phyloP scores from a whole-genome alignment of 2,797 vertebrate genomes.

The Etheostoma perlongum region DNA sequence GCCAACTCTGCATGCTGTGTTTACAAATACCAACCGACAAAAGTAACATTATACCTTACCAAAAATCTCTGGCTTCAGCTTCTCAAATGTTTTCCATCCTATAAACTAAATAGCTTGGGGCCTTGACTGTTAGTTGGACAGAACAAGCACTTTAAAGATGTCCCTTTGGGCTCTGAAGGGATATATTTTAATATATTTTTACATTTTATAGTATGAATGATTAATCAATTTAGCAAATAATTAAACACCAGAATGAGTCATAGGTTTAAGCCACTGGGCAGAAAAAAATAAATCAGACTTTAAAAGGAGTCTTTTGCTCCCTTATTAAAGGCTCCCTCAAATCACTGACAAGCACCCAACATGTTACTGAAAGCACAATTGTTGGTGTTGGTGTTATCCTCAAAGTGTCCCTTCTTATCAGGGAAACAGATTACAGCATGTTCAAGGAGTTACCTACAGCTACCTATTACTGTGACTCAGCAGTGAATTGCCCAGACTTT shows the following conservation, averaged over 20 bases:
- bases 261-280: not conserved
- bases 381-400: constrained; percentile 1
- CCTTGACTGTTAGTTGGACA: not conserved
- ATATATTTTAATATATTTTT: not conserved
- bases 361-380: not conserved
- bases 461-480: constrained; percentile 28
- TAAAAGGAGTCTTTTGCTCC: not conserved
- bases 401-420: constrained; percentile 39
- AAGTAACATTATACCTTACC: not conserved
- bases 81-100: constrained; percentile 2
- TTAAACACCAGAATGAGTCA: not conserved
- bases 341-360: not conserved
- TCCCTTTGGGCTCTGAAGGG: not conserved
- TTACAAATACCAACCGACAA: too few species aligned
- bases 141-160: not conserved
- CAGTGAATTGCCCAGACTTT: constrained; percentile 40
- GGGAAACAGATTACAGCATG: constrained; percentile 29
- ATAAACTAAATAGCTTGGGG: not conserved
- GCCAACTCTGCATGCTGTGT: too few species aligned
- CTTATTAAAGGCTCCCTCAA: not conserved
- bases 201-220: not conserved
- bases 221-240: not conserved
- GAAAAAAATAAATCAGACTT: not conserved
- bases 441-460: constrained; percentile 10
- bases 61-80: not conserved